Conservation (phyloP, 2,888 invertebrate species). For the Neocrepidodera transversa region DNA sequence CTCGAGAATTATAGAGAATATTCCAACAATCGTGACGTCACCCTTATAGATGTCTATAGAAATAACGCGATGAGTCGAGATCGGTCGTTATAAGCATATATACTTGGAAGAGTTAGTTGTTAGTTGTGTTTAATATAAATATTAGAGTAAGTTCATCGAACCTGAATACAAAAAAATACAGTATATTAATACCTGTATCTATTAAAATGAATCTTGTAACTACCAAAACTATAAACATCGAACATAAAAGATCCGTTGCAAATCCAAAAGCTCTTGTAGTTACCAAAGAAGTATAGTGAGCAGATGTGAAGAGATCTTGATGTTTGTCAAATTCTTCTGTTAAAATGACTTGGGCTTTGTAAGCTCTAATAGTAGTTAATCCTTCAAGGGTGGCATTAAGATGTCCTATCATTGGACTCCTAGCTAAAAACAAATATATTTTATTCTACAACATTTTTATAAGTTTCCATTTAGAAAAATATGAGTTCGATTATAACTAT, state of each 20-base stretch:
- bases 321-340: slow-evolving; percentile 54
- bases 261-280: slow-evolving; percentile 53
- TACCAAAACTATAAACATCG: slow-evolving; percentile 43
- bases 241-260: slow-evolving; percentile 49
- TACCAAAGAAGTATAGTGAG: slow-evolving; percentile 49
- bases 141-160: too few relatives aligned
- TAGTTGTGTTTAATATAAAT: too few relatives aligned
- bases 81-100: too few relatives aligned
- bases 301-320: slow-evolving; percentile 55
- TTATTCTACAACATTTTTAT: too few relatives aligned
- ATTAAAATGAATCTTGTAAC: slow-evolving; percentile 44
- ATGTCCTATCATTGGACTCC: slow-evolving; percentile 57
- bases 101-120: too few relatives aligned
- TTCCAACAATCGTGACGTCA: too few relatives aligned
- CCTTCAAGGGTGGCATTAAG: slow-evolving; percentile 57
- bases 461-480: too few relatives aligned
- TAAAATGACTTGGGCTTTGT: slow-evolving; percentile 51
- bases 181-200: slow-evolving; percentile 42
- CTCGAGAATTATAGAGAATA: too few relatives aligned
- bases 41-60: too few relatives aligned
- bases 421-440: slow-evolving; percentile 46
- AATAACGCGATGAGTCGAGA: too few relatives aligned
- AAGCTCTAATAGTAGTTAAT: slow-evolving; percentile 55
- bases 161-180: too few relatives aligned
- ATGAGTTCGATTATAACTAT: not conserved